Evolutionary conservation across 2,113 vertebrate genomes (phyloP), one percentile per base, ranked within the genome.

Genomic region (Alaudala cheleensis): DNA sequence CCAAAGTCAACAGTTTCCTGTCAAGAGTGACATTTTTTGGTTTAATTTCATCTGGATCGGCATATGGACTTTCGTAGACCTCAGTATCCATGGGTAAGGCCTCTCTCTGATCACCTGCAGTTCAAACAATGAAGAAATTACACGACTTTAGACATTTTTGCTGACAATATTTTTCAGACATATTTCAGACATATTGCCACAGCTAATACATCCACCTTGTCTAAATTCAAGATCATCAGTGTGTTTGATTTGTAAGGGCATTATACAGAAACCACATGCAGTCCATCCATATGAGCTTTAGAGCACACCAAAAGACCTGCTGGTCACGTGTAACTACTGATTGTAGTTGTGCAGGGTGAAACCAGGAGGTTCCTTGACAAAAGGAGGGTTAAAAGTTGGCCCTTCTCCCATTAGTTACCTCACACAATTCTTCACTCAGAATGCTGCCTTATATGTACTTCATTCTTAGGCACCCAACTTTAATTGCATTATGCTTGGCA

Each of bases 1-100:
- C 98, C 90, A 99, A 88, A 24, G 96, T 96, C 66, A 99, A 98
- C 61, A 99, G 97, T 12, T 74, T 98, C 12, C 98, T 97, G 61
- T 99, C 97, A 72, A 98, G 97, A 70, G 98, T 97, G 40, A 99
- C 98, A 37, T 98, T 99, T 91, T 99, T 98, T 45, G 98, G 98
- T 74, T 98, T 97, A 58, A 99, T 98, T 97, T 99, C 99, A 82
- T 99, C 99, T 2, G 99, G 99, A 96, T 99, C 99, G 1, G 99
- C 99, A 8, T 99, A 99, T 13, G 99, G 99, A 94, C 99, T 99
- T 95, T 99, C 98, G 17, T 99, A 99, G 37, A 99, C 99, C 50
- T 98, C 98, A 0, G 99, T 99, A 96, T 99, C 99, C 99, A 99
- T 99, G 31, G 99, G 99, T 97, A 99, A 97, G 6, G 98, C 98